phyloP scores from a whole-genome alignment of 2,113 vertebrate species.

The Lepisosteus osseus region DNA sequence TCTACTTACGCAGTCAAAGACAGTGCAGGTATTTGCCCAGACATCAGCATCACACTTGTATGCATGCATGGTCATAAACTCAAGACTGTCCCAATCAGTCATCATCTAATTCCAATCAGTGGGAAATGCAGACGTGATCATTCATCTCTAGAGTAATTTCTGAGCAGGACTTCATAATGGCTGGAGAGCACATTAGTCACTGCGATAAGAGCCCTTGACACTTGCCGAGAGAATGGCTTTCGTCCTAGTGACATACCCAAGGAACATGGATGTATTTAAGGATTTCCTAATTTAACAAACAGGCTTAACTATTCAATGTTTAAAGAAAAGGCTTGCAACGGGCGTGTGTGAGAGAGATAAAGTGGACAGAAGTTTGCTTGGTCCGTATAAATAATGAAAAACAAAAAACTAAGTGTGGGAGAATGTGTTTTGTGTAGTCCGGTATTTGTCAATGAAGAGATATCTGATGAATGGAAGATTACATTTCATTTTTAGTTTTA shows the following conservation, averaged over 20 bases:
- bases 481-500: too few relatives aligned
- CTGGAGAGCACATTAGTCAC: constrained; percentile 44
- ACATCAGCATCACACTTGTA: constrained; percentile 28
- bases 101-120: constrained; percentile 61
- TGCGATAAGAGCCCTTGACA: constrained; percentile 42
- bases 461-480: too few relatives aligned
- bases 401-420: too few relatives aligned
- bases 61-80: constrained; percentile 41
- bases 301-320: too few relatives aligned
- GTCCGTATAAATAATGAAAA: too few relatives aligned
- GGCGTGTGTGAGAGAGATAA: too few relatives aligned
- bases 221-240: constrained; percentile 35
- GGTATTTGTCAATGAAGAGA: too few relatives aligned
- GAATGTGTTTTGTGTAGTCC: too few relatives aligned
- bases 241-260: constrained; percentile 41
- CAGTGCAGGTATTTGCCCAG: background rate
- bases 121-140: constrained; percentile 47
- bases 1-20: background rate
- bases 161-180: constrained; percentile 52
- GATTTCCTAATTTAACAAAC: too few relatives aligned
- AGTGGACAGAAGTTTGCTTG: too few relatives aligned
- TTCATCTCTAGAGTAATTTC: constrained; percentile 59
- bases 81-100: constrained; percentile 60
- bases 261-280: background rate
- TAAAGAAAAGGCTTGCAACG: too few relatives aligned